Evolutionary conservation across 2,113 vertebrate genomes (phyloP), one percentile per base, ranked within the genome.

Genomic region (Ornithorhynchus anatinus): DNA sequence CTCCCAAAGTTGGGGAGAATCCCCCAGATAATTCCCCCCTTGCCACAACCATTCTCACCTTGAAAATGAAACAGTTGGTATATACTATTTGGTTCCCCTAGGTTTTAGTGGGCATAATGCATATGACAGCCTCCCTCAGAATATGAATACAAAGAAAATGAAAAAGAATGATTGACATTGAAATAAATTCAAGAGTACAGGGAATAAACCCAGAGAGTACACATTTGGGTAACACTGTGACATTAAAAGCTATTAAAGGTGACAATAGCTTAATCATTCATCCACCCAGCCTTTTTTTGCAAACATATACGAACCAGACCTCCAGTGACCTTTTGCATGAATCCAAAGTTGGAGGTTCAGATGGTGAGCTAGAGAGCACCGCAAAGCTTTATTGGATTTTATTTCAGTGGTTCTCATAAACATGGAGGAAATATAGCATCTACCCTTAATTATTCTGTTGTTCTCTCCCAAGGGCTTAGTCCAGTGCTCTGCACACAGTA

Each of bases 141-240:
- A 51, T 72, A 54, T 20, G 33, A 77, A 61, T 8, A 42, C 38
- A 53, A 73, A 81, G 39, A 60, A 76, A 79, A 70, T 61, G 45
- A 62, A 57, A 76, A 69, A 59, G 42, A 69, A 7, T 75, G 75
- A 85, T 52, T 77, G 83, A 70, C 63, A 80, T 60, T 56, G 72
- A 70, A 3, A 7, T 72, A 77, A 77, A 85, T 72, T 51, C 7
- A 63, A 65, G 32, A 35, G 16, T 69, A 31, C 48, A 40, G 43
- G 64, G 60, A 61, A 68, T 58, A 63, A 58, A 60, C 43, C 39
- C 20, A 11, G 32, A 38, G 81, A 75, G 29, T 31, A 39, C 37
- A 60, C 51, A 57, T 75, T 23, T 67, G 23, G 39, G 38, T 77
- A 77, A 57, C 19, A 60, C 35, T 23, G 37, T 65, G 78, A 75